A percentile compares a stretch with the other conserved stretches of the same genome.
Evolutionary conservation across 2,113 vertebrate species (phyloP).

Genomic region (Sinosuthora webbiana): DNA sequence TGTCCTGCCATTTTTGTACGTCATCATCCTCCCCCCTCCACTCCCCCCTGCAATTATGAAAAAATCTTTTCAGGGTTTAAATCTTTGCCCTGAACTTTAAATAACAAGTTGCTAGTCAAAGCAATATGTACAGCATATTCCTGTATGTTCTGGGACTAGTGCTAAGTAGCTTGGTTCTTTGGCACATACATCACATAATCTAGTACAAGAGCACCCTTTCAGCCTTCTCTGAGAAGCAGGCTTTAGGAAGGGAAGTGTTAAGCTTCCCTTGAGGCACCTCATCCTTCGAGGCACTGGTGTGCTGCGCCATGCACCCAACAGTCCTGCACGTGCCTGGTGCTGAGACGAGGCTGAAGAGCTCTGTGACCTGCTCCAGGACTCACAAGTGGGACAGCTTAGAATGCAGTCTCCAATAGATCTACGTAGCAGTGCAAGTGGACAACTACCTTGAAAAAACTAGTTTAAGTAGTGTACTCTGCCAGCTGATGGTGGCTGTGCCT

Average conservation of each 20-base stretch:
- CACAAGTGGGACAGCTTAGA: not conserved
- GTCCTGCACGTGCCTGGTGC: not conserved
- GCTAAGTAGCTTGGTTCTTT: not conserved
- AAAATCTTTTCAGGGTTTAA: not conserved
- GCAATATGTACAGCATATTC: not conserved
- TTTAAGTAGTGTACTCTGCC: not conserved
- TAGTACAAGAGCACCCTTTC: not conserved
- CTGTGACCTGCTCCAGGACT: not conserved
- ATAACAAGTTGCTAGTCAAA: conserved; percentile 11
- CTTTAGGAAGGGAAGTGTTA: not conserved
- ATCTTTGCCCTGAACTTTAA: conserved; percentile 30
- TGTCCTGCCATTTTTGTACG: accelerated
- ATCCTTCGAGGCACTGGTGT: accelerated
- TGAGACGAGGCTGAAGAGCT: not conserved
- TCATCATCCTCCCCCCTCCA: not conserved
- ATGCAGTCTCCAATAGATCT: not conserved
- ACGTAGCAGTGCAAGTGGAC: not conserved
- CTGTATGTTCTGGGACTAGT: not conserved
- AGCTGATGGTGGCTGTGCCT: not conserved
- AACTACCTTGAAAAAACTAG: not conserved
- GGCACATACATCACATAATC: not conserved
- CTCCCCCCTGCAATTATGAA: not conserved
- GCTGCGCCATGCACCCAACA: not conserved
- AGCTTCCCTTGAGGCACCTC: not conserved
- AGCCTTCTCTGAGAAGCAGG: not conserved